Evolutionary conservation across 2,888 invertebrate species (phyloP).

Genomic region (Mamestra brassicae): DNA sequence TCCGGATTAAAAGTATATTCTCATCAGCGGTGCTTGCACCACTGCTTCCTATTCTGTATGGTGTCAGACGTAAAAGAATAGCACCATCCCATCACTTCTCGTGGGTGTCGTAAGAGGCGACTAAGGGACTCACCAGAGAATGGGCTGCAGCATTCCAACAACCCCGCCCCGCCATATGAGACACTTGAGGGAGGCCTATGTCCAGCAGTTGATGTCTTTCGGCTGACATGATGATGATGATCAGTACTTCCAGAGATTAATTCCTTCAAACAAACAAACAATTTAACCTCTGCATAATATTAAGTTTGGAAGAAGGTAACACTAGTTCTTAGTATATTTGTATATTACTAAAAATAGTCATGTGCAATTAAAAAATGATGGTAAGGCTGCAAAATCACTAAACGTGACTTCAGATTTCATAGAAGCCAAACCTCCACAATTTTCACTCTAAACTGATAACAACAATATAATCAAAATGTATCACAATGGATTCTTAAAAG

Average conservation of each 20-base stretch:
- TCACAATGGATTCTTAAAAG: constrained; percentile 18
- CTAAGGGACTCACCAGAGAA: too few species aligned
- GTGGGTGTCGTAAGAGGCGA: too few species aligned
- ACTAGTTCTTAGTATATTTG: background rate
- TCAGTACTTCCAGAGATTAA: background rate
- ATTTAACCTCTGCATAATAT: background rate
- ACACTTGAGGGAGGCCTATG: too few species aligned
- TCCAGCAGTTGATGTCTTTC: too few species aligned
- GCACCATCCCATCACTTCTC: too few species aligned
- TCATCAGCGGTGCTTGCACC: too few species aligned
- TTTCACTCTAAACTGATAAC: constrained; percentile 13
- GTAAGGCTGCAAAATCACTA: background rate
- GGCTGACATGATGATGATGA: too few species aligned
- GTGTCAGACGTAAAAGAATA: too few species aligned
- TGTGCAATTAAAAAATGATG: background rate
- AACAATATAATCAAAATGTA: constrained; percentile 33
- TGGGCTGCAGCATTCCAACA: too few species aligned
- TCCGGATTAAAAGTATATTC: too few species aligned
- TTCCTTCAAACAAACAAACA: background rate
- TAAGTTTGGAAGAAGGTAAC: background rate
- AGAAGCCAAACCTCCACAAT: constrained; percentile 4
- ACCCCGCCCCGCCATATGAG: too few species aligned
- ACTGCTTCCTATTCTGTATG: too few species aligned
- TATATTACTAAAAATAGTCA: background rate
- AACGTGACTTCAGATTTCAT: constrained; percentile 1